Evolutionary conservation across 1,140 invertebrate genomes (phyloP).

Genomic region (Drosophila rhopaloa): DNA sequence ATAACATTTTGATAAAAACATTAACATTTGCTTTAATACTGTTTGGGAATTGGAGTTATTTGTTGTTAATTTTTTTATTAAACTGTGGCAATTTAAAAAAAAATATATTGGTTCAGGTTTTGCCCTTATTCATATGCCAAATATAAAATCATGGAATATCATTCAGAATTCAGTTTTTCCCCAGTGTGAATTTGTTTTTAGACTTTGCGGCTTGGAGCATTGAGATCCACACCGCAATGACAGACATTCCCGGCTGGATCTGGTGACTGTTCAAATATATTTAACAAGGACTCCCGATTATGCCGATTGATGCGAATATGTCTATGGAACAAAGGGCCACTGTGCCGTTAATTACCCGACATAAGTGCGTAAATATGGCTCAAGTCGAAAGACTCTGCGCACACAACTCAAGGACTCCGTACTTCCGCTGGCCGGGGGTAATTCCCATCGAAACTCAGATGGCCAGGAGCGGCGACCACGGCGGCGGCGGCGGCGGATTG

Average conservation of each 20-base stretch:
- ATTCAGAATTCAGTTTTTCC: not conserved
- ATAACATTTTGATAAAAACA: too few species aligned
- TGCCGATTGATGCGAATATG: slow-evolving; percentile 22
- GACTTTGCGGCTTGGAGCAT: slow-evolving; percentile 37
- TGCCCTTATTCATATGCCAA: too few species aligned
- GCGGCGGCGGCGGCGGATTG: slow-evolving; percentile 19
- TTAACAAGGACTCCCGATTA: slow-evolving; percentile 54
- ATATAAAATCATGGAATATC: too few species aligned
- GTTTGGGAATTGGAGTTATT: too few species aligned
- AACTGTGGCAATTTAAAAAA: too few species aligned
- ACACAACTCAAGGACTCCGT: not conserved
- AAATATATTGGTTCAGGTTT: too few species aligned
- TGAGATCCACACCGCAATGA: slow-evolving; percentile 3
- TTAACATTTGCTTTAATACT: too few species aligned
- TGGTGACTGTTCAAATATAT: slow-evolving; percentile 50
- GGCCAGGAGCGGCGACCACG: slow-evolving; percentile 7
- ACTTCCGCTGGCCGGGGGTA: not conserved
- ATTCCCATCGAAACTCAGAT: slow-evolving; percentile 6
- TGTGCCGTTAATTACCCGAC: slow-evolving; percentile 37
- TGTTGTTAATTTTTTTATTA: too few species aligned
- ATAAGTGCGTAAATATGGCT: slow-evolving; percentile 20
- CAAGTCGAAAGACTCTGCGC: slow-evolving; percentile 8
- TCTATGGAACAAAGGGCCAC: not conserved
- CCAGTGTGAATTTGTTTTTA: slow-evolving; percentile 44
- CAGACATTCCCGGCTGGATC: slow-evolving; percentile 7